Base-by-base conservation (phyloP, 1,140 invertebrate species). In the Ostrea denselamellosa region DNA sequence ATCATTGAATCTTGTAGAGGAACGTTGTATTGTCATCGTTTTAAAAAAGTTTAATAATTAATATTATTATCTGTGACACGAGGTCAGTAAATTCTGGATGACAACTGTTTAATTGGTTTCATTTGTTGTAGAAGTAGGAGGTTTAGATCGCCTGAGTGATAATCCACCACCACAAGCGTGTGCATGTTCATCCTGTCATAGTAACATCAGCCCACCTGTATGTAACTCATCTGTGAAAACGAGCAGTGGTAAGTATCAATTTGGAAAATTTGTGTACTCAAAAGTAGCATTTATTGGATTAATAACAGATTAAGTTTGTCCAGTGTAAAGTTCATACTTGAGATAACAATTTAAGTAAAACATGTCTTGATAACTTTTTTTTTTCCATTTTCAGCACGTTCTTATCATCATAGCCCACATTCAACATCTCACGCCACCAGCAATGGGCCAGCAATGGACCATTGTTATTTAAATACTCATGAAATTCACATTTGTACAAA, bases 371-470 rank as follows among this genome's bases (percentile, higher is more conserved):
- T n/a, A 71, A 44, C 58, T 10, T 65, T 71, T 71, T 54, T n/a
- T 86, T 62, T 44, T 86, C 68, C 28, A 7, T 14, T 89, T 89
- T 65, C 71, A 89, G 88, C 56, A 28, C 87, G 88, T 89, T 77
- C 86, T 86, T 86, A 87, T 87, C 83, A 82, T 44, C 86, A 83
- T 68, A 89, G 85, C 85, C 62, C 83, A 85, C 83, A 86, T 52
- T 89, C 88, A 86, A 22, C 86, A 12, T 83, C 86, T 8, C 86
- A 81, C 12, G 22, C 53, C 44, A 34, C 53, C 83, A 65, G 28
- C 28, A 56, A 52, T 83, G 82, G 82, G n/a, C 82, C 52, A n/a
- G n/a, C n/a, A n/a, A n/a, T n/a, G n/a, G n/a, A n/a, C n/a, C n/a
- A n/a, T 25, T 86, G 62, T n/a, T 71, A 71, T 51, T 52, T 85